Evolutionary conservation across 2,113 vertebrate species (phyloP).

Genomic region (Phaethornis superciliosus): DNA sequence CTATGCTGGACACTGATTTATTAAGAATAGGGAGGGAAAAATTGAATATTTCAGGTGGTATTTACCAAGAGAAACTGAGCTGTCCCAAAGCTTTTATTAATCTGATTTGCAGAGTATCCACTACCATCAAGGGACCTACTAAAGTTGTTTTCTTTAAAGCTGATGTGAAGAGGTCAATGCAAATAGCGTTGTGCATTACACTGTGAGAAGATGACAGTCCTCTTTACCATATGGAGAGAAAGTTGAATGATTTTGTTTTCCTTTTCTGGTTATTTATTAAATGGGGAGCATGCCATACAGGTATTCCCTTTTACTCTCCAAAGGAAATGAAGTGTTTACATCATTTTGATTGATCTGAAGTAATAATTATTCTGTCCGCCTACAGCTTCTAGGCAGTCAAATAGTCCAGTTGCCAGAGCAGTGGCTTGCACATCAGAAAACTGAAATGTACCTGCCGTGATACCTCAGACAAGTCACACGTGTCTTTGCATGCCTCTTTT

Average conservation of each 20-base stretch:
- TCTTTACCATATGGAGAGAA: slow-evolving; percentile 64
- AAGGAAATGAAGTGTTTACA: slow-evolving; percentile 57
- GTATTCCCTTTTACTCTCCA: slow-evolving; percentile 48
- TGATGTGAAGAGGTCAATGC: slow-evolving; percentile 66
- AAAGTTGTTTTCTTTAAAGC: slow-evolving; percentile 72
- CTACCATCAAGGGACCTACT: slow-evolving; percentile 52
- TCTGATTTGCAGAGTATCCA: slow-evolving; percentile 70
- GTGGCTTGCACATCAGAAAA: neutral
- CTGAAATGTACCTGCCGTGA: neutral
- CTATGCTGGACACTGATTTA: slow-evolving; percentile 30
- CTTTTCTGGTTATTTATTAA: slow-evolving; percentile 67
- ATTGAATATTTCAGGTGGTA: slow-evolving; percentile 59
- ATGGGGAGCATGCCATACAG: slow-evolving; percentile 18
- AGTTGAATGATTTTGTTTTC: slow-evolving; percentile 56
- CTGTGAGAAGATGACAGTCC: slow-evolving; percentile 51
- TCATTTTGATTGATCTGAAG: slow-evolving; percentile 59
- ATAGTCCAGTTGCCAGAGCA: neutral
- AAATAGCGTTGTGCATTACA: slow-evolving; percentile 26
- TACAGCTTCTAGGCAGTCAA: neutral
- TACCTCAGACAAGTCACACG: neutral
- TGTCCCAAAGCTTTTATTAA: slow-evolving; percentile 73
- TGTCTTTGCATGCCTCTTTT: neutral
- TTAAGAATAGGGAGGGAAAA: neutral
- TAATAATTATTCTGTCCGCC: slow-evolving; percentile 33
- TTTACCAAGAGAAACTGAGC: slow-evolving; percentile 65